Percentiles rank a stretch among this genome's conserved stretches.
Conservation (phyloP, 1,140 invertebrate genomes). For the Dreissena rostriformis region DNA sequence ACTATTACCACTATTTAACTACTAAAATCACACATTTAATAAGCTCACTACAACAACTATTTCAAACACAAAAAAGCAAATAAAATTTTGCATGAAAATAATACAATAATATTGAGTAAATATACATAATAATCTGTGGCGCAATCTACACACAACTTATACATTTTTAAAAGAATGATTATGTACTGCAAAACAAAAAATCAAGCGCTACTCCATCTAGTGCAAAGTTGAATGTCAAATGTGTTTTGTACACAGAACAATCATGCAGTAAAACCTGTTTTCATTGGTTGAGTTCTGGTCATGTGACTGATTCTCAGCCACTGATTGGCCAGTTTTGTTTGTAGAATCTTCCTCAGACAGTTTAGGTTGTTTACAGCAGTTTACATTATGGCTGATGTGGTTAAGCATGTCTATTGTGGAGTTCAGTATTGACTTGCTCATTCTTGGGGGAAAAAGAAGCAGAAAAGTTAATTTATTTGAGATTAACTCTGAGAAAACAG, state of each 20-base stretch:
- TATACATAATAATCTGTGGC: too few relatives aligned
- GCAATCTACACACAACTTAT: too few relatives aligned
- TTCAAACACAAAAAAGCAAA: too few relatives aligned
- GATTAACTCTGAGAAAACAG: too few relatives aligned
- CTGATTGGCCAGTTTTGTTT: constrained; percentile 34
- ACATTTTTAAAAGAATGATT: too few relatives aligned
- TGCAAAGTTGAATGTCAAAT: not conserved
- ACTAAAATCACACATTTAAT: too few relatives aligned
- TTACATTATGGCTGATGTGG: constrained; percentile 42
- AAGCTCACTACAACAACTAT: too few relatives aligned
- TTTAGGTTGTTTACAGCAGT: constrained; percentile 45
- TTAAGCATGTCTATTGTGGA: constrained; percentile 46
- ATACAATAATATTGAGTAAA: too few relatives aligned
- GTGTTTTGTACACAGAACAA: not conserved
- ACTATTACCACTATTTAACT: too few relatives aligned
- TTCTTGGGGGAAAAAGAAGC: constrained; percentile 16
- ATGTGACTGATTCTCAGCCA: constrained; percentile 35
- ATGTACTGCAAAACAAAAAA: constrained; percentile 4
- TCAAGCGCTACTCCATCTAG: not conserved
- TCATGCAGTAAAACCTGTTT: constrained; percentile 54
- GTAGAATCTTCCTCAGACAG: constrained; percentile 12
- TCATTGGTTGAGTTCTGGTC: constrained; percentile 37
- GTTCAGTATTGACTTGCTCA: constrained; percentile 49
- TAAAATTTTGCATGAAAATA: too few relatives aligned
- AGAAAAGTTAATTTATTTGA: not conserved